Evolutionary conservation across 2,888 invertebrate species (phyloP).

Genomic region (Thecophora atra): DNA sequence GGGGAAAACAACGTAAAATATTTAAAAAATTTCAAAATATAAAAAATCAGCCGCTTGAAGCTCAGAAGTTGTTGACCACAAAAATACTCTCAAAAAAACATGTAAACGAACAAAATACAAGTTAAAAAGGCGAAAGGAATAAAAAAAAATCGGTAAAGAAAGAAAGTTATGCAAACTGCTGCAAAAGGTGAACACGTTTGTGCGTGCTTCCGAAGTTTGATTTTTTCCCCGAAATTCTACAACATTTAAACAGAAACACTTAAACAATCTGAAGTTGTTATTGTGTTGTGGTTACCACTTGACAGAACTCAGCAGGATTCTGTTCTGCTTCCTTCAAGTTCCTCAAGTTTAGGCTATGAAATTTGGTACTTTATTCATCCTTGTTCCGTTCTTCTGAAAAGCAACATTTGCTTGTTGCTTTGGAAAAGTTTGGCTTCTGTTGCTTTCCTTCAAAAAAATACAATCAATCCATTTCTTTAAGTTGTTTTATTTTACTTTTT

Average conservation of each 20-base stretch:
- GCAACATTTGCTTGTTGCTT: background rate
- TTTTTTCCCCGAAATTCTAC: background rate
- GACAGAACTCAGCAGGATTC: too few species aligned
- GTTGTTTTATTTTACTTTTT: background rate
- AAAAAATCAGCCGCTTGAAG: slow-evolving; percentile 11
- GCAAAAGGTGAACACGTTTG: slow-evolving; percentile 6
- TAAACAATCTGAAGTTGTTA: background rate
- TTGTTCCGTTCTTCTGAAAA: background rate
- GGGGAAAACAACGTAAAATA: too few species aligned
- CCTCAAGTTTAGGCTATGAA: slow-evolving; percentile 11
- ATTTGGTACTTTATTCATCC: background rate
- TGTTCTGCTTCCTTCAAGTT: slow-evolving; percentile 16
- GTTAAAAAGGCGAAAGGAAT: background rate
- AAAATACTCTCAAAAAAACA: background rate
- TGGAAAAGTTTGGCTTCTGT: background rate
- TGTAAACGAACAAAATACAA: slow-evolving; percentile 1
- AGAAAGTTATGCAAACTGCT: background rate
- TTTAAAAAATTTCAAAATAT: background rate
- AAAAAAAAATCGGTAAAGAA: background rate
- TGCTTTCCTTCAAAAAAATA: slow-evolving; percentile 15
- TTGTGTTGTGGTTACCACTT: too few species aligned
- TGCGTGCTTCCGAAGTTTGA: slow-evolving; percentile 6
- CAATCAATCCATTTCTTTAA: slow-evolving; percentile 29
- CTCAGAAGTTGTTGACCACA: slow-evolving; percentile 19
- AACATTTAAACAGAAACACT: background rate